Evolutionary conservation across 2,113 vertebrate genomes (phyloP), one percentile per base, ranked within the genome.

Genomic region (Boleophthalmus pectinirostris): DNA sequence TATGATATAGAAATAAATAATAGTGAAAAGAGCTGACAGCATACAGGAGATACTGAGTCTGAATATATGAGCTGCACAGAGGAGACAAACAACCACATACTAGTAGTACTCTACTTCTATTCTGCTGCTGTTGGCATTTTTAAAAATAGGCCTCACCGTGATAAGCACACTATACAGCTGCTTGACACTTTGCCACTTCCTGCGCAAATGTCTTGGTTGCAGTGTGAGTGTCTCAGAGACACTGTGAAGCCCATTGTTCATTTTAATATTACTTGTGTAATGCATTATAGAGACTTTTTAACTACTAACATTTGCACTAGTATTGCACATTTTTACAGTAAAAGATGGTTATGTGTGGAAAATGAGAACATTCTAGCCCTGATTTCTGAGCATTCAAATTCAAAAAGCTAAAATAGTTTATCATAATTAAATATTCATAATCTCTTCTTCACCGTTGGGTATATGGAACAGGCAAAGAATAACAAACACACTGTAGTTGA

Each of bases 121-220:
- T 64, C 14, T 64, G 61, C 61, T 64, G 18, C 29, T 38, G 61
- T 43, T 64, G 61, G 33, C 61, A 64, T 38, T 5, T 38, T 64
- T 64, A 64, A 38, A 64, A 64, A 43, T 64, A 64, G 61, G n/a
- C 60, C 15, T 58, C 13, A 24, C 23, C 8, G 58, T 61, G 58
- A 61, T 38, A n/a, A 64, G 35, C 61, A n/a, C 33, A 64, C 61
- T 38, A 21, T 64, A 64, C 33, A 64, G 29, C n/a, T 43, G 5
- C 61, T n/a, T 64, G 61, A 64, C 61, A 64, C 33, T n/a, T 21
- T 21, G 60, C 60, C 33, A 38, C 60, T 38, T 64, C 61, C 61
- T 64, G 61, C 18, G 12, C 29, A 64, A 38, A 64, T 35, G 33
- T 38, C 61, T 64, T 64, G 61, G 61, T 64, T 38, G 43, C 33